Conservation (phyloP, 2,888 invertebrate genomes). For the Eurytoma adleriae region DNA sequence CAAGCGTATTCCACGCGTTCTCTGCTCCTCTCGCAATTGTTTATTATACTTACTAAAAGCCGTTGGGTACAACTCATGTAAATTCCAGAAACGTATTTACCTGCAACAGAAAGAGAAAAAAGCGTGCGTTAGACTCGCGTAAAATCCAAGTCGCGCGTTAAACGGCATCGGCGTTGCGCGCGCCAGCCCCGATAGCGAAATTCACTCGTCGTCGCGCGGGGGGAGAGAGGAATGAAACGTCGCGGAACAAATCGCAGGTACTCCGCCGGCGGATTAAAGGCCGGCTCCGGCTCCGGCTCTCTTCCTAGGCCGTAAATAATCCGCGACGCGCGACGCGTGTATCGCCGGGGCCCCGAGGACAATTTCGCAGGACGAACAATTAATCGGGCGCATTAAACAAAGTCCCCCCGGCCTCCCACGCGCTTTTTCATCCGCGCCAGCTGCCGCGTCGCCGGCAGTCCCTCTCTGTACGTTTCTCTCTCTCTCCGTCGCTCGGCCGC, state of each 20-base stretch:
- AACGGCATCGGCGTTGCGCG: neutral
- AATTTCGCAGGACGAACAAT: conserved; percentile 42
- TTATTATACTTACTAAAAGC: conserved; percentile 46
- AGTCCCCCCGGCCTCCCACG: neutral
- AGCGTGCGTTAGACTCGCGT: neutral
- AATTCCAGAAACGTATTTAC: conserved; percentile 20
- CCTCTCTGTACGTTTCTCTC: conserved; percentile 17
- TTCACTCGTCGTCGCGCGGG: neutral
- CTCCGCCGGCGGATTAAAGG: neutral
- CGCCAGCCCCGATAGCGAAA: neutral
- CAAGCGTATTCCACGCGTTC: too few species aligned
- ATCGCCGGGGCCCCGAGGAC: conserved; percentile 4
- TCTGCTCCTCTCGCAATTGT: neutral
- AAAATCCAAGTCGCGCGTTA: neutral
- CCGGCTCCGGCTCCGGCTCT: neutral
- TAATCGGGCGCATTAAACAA: conserved; percentile 29
- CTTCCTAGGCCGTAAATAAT: neutral
- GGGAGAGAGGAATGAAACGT: too few species aligned
- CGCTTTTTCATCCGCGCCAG: conserved; percentile 15
- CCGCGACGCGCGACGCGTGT: neutral
- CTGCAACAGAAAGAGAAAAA: conserved; percentile 47
- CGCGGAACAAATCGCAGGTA: conserved; percentile 22
- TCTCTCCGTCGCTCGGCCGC: neutral
- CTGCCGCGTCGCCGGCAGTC: too few species aligned
- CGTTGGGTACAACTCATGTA: neutral